Conservation (phyloP, 2,797 vertebrate genomes). For the Eulemur mongoz region DNA sequence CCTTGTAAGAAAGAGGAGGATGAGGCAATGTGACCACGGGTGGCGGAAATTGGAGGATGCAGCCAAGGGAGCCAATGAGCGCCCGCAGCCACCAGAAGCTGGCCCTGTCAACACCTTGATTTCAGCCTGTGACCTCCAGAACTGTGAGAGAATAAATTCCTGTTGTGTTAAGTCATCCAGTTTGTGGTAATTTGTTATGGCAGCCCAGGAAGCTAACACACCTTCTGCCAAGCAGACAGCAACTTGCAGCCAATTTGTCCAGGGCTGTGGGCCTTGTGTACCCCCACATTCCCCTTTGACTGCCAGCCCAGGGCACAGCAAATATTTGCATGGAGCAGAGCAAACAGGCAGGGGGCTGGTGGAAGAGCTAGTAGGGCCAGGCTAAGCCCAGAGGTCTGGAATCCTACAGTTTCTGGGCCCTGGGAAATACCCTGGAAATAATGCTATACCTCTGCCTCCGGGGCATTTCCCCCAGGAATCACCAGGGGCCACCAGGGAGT, state of each 20-base stretch:
- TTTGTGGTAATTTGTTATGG: neutral
- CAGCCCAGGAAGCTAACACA: neutral
- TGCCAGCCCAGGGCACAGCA: neutral
- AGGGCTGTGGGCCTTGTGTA: neutral
- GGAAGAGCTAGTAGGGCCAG: neutral
- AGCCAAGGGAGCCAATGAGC: neutral
- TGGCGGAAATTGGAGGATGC: neutral
- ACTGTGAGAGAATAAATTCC: neutral
- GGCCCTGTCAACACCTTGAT: neutral
- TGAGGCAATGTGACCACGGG: neutral
- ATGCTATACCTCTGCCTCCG: neutral
- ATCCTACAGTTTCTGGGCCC: neutral
- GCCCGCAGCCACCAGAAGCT: neutral
- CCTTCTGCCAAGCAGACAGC: neutral
- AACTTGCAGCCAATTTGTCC: neutral
- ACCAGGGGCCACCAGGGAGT: neutral
- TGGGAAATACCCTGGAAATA: neutral
- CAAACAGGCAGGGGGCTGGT: neutral
- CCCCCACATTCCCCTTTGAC: neutral
- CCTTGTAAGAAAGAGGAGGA: neutral
- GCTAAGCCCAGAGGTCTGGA: neutral
- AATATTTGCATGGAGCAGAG: constrained; percentile 6
- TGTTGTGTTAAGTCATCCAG: neutral
- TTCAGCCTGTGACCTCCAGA: neutral
- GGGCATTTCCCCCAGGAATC: too few relatives aligned